Evolutionary conservation across 2,888 invertebrate genomes (phyloP).

Genomic region (Agrochola lychnidis): DNA sequence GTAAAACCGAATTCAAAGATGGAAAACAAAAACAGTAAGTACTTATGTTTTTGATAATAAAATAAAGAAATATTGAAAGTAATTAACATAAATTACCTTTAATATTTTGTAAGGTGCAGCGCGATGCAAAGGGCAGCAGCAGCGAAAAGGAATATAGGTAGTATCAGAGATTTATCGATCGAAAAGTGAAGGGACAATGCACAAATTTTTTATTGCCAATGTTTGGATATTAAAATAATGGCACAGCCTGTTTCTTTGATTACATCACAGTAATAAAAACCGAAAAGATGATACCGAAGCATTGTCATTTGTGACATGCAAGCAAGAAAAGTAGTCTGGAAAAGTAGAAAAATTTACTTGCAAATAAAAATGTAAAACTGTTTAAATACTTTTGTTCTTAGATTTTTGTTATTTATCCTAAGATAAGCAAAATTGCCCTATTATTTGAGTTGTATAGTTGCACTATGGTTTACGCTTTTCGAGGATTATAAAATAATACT

Average conservation of each 20-base stretch:
- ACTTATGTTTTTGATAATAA: background rate
- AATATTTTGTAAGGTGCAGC: slow-evolving; percentile 32
- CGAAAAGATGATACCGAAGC: slow-evolving; percentile 8
- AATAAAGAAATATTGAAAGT: background rate
- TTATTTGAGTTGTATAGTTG: background rate
- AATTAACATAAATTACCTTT: slow-evolving; percentile 25
- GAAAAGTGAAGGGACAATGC: slow-evolving; percentile 57
- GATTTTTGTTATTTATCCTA: background rate
- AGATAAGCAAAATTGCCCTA: background rate
- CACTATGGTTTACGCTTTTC: background rate
- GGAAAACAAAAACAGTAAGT: slow-evolving; percentile 3
- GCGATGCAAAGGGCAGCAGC: slow-evolving; percentile 33
- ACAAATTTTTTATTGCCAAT: slow-evolving; percentile 44
- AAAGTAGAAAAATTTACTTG: slow-evolving; percentile 12
- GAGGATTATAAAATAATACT: background rate
- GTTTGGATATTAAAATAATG: slow-evolving; percentile 19
- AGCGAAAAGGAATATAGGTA: slow-evolving; percentile 6
- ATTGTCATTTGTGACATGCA: slow-evolving; percentile 45
- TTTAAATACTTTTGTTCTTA: background rate
- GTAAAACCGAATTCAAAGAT: background rate
- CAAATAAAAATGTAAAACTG: slow-evolving; percentile 29
- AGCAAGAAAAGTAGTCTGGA: background rate
- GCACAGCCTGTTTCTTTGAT: slow-evolving; percentile 5
- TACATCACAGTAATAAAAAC: slow-evolving; percentile 15
- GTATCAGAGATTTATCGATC: slow-evolving; percentile 51